These are phyloP conservation scores for Pseudorasbora parva DNA, from an alignment of 2,113 vertebrate species.

Conservation along the genomic window DNA sequence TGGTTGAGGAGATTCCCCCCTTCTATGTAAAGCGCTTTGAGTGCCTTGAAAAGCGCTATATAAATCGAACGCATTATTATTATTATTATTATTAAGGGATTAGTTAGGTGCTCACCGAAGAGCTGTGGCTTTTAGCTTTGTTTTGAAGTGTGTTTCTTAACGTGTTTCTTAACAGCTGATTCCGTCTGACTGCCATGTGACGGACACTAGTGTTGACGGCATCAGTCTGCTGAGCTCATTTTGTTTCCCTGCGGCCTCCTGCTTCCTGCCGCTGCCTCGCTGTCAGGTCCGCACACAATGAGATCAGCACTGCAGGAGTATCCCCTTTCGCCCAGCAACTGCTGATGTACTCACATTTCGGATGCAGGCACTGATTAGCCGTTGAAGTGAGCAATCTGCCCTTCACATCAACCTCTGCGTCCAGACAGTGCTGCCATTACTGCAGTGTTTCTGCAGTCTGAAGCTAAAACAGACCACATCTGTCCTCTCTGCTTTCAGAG, in stretches of 20 bases:
- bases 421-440: constrained; percentile 24
- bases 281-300: constrained; percentile 54
- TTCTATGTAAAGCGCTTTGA: no score
- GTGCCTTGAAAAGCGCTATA: no score
- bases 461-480: constrained; percentile 54
- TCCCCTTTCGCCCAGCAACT: constrained; percentile 47
- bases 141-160: background rate
- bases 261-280: constrained; percentile 47
- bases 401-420: constrained; percentile 42
- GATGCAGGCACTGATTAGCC: constrained; percentile 14
- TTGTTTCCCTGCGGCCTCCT: constrained; percentile 39
- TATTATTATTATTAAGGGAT: no score
- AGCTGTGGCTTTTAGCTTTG: background rate
- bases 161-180: constrained; percentile 20
- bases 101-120: background rate
- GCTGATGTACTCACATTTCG: constrained; percentile 45
- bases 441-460: constrained; percentile 64
- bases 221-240: constrained; percentile 32
- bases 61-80: no score
- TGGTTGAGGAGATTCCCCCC: no score
- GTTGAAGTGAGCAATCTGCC: constrained; percentile 37
- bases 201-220: constrained; percentile 17
- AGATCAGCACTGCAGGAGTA: constrained; percentile 46
- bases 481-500: constrained; percentile 54
- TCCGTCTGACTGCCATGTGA: constrained; percentile 23